Conservation (phyloP, 2,797 vertebrate genomes). For the Pachyuromys duprasi region DNA sequence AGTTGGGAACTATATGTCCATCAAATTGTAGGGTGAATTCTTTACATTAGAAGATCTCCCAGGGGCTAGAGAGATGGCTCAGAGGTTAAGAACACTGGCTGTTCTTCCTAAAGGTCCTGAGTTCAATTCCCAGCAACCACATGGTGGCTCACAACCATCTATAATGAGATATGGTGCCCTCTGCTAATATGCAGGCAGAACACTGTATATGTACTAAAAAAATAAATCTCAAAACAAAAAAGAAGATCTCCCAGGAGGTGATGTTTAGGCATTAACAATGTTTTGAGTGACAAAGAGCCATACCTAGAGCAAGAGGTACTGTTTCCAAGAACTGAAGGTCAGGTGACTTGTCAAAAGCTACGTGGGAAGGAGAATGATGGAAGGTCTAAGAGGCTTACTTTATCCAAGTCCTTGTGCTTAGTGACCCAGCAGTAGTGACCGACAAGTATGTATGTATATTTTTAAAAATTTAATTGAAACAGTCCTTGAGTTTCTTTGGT, state of each 20-base stretch:
- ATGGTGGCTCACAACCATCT: too few species aligned
- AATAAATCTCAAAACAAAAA: too few species aligned
- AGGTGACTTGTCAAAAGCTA: neutral
- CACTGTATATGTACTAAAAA: too few species aligned
- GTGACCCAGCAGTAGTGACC: neutral
- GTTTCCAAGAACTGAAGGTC: neutral
- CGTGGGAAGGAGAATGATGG: neutral
- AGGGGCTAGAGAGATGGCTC: too few species aligned
- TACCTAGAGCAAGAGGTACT: neutral
- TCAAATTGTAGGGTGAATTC: neutral
- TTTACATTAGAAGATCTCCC: neutral
- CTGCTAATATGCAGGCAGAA: too few species aligned
- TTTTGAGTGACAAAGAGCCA: conserved; percentile 44
- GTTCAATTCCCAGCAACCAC: too few species aligned
- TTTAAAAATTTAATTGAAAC: conserved; percentile 16
- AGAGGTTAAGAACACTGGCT: too few species aligned
- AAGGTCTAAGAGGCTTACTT: neutral
- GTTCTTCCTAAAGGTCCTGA: too few species aligned
- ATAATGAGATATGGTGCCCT: too few species aligned
- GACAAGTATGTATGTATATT: neutral
- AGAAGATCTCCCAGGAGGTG: neutral
- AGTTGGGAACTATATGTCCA: neutral
- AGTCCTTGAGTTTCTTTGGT: conserved; percentile 43
- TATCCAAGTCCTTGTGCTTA: neutral
- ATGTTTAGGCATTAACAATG: conserved; percentile 30